phyloP scores from a whole-genome alignment of 2,888 invertebrate species.

The Scaptomyza reducta region DNA sequence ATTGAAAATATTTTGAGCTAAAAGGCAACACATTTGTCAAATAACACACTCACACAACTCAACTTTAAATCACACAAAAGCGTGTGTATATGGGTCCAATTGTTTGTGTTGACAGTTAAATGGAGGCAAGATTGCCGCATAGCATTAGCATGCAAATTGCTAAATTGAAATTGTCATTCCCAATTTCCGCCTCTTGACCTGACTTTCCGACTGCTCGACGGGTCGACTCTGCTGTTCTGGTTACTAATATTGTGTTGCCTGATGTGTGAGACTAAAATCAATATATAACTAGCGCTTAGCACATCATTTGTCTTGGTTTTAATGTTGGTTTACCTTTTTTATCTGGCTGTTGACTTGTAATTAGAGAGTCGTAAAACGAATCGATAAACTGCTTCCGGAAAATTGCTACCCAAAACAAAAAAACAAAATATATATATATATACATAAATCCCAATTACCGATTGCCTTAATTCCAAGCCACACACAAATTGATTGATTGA shows the following conservation, averaged over 20 bases:
- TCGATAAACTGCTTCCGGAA: conserved; percentile 34
- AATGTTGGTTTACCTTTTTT: conserved; percentile 29
- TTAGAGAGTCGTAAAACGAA: conserved; percentile 49
- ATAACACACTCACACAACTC: conserved; percentile 30
- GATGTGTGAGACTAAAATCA: conserved; percentile 39
- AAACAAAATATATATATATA: too few relatives aligned
- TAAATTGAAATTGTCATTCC: conserved; percentile 78
- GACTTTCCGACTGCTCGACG: conserved; percentile 1
- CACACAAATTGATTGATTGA: conserved; percentile 25
- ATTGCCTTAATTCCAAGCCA: conserved; percentile 25
- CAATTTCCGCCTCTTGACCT: conserved; percentile 65
- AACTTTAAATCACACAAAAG: conserved; percentile 1
- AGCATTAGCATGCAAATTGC: conserved; percentile 75
- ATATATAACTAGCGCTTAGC: conserved; percentile 35
- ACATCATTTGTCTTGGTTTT: conserved; percentile 45
- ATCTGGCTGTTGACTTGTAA: conserved; percentile 22
- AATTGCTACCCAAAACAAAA: conserved; percentile 52
- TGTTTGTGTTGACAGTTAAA: conserved; percentile 67
- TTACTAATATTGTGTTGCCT: neutral
- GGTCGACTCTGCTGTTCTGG: conserved; percentile 1
- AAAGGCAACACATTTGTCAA: conserved; percentile 62
- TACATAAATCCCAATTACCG: conserved; percentile 53
- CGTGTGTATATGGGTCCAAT: conserved; percentile 28
- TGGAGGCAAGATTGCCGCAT: conserved; percentile 52
- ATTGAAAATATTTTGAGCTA: conserved; percentile 3